Percentiles rank a stretch among this genome's conserved stretches.
Evolutionary conservation across 2,888 invertebrate species (phyloP).

Genomic region (Herminia tarsipennalis): DNA sequence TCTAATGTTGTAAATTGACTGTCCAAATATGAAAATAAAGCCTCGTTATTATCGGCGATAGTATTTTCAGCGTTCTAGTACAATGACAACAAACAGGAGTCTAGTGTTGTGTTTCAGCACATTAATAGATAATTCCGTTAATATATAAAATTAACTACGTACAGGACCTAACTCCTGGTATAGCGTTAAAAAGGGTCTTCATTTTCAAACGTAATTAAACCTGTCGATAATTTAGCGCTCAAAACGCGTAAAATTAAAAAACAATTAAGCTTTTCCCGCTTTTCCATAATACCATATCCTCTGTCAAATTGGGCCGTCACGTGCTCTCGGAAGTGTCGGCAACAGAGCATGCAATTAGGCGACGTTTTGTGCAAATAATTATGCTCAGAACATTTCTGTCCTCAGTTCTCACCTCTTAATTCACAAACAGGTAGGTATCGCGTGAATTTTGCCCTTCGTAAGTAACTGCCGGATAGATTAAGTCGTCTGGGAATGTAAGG

Average conservation of each 20-base stretch:
- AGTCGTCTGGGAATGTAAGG: conserved; percentile 43
- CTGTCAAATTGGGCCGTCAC: conserved; percentile 57
- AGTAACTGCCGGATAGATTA: conserved; percentile 34
- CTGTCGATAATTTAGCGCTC: no score
- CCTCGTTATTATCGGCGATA: no score
- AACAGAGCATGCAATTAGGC: conserved; percentile 79
- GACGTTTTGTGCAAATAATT: conserved; percentile 80
- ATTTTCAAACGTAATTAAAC: no score
- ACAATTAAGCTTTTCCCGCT: conserved; percentile 30
- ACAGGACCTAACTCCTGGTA: no score
- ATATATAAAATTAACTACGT: no score
- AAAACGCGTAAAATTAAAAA: conserved; percentile 8
- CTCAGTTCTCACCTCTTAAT: conserved; percentile 65
- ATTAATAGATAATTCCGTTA: no score
- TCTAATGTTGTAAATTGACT: no score
- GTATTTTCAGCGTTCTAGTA: no score
- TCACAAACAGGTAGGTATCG: conserved; percentile 58
- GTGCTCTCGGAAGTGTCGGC: conserved; percentile 69
- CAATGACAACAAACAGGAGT: no score
- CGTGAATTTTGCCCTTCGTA: conserved; percentile 40
- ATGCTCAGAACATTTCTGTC: conserved; percentile 61
- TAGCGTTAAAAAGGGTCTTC: no score
- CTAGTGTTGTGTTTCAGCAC: no score
- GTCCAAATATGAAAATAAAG: no score
- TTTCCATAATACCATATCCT: conserved; percentile 26